Conservation (phyloP, 2,888 invertebrate genomes). For the Habroteleia sp. region DNA sequence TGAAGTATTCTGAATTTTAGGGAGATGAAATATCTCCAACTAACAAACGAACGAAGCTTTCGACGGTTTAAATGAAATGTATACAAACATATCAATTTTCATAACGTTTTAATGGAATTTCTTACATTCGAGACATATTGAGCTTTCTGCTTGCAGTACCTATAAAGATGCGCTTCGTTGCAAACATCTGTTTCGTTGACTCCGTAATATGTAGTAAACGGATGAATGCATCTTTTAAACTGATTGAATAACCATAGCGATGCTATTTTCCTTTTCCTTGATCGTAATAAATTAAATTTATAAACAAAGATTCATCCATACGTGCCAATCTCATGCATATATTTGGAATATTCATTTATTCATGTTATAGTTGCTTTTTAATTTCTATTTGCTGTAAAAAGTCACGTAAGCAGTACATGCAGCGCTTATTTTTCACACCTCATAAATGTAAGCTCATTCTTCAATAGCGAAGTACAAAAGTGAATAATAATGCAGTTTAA, state of each 20-base stretch:
- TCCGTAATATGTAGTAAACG: conserved; percentile 23
- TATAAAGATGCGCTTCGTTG: conserved; percentile 23
- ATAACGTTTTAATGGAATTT: conserved; percentile 49
- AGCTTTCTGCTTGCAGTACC: conserved; percentile 15
- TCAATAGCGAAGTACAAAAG: conserved; percentile 1
- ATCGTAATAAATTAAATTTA: conserved; percentile 48
- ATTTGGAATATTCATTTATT: conserved; percentile 24
- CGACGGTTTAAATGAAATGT: conserved; percentile 7
- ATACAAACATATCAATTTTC: conserved; percentile 40
- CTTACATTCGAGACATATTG: conserved; percentile 20
- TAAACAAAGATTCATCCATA: conserved; percentile 24
- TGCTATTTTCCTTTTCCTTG: conserved; percentile 48
- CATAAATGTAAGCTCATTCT: no score
- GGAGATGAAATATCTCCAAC: neutral
- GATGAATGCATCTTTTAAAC: conserved; percentile 37
- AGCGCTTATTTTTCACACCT: no score
- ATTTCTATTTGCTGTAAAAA: no score
- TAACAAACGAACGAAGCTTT: neutral
- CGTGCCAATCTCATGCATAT: neutral
- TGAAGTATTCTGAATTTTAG: neutral
- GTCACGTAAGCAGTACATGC: no score
- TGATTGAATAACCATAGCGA: conserved; percentile 38
- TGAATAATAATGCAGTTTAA: neutral
- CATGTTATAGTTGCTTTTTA: conserved; percentile 4
- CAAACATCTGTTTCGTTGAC: conserved; percentile 49